phyloP scores from a whole-genome alignment of 2,113 vertebrate species.

The Vireo altiloquus region DNA sequence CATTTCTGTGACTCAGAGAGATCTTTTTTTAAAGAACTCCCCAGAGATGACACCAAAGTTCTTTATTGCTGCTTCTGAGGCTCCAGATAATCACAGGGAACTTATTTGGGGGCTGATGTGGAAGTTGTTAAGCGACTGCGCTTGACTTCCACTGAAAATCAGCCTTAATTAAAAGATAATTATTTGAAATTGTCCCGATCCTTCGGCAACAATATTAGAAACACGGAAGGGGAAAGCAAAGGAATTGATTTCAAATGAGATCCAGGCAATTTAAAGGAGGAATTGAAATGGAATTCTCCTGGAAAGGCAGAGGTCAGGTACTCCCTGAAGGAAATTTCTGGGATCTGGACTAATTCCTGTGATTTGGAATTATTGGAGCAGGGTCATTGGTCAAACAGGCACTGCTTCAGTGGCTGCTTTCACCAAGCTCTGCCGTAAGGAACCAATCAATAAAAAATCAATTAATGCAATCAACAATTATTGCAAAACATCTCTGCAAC shows the following conservation, averaged over 20 bases:
- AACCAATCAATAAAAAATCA: not conserved
- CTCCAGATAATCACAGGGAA: constrained; percentile 2
- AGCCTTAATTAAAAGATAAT: constrained; percentile 38
- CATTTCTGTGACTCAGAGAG: not conserved
- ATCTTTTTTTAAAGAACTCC: not conserved
- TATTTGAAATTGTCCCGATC: constrained; percentile 18
- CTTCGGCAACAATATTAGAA: constrained; percentile 40
- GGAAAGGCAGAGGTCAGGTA: not conserved
- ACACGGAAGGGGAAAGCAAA: constrained; percentile 3
- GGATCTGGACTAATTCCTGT: not conserved
- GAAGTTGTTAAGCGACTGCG: constrained; percentile 21
- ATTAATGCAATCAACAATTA: not conserved
- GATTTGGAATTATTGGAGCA: not conserved
- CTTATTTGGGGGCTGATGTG: not conserved
- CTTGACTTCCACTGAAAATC: constrained; percentile 42
- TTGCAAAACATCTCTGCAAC: not conserved
- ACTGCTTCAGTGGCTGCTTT: not conserved
- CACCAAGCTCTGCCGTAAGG: not conserved
- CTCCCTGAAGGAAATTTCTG: not conserved
- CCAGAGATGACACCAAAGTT: not conserved
- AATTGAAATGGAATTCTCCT: not conserved
- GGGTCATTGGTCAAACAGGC: not conserved
- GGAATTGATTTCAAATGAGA: not conserved
- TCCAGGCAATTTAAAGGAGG: not conserved
- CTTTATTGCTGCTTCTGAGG: not conserved